Conservation (phyloP, 2,888 invertebrate species). For the Lasioglossum oenotherae region DNA sequence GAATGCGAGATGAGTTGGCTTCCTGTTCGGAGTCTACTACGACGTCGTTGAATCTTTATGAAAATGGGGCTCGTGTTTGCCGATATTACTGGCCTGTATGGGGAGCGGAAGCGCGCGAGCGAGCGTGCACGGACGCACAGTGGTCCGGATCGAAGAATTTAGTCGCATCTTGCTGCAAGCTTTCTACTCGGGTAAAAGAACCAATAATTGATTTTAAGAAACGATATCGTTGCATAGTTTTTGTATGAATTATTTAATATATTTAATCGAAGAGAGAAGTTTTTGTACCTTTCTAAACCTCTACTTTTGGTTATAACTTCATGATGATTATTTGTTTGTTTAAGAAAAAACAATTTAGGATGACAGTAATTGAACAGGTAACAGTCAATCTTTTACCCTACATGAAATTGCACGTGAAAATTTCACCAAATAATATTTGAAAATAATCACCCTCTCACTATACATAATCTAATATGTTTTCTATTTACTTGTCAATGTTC, state of each 20-base stretch:
- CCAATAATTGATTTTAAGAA: too few relatives aligned
- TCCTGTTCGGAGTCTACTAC: constrained; percentile 35
- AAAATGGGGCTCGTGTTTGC: constrained; percentile 62
- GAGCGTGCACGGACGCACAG: background rate
- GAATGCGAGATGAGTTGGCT: constrained; percentile 62
- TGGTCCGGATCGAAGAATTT: background rate
- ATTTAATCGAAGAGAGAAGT: too few relatives aligned
- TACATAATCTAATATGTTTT: too few relatives aligned
- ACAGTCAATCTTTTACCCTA: background rate
- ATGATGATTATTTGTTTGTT: too few relatives aligned
- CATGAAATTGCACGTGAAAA: background rate
- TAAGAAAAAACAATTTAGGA: too few relatives aligned
- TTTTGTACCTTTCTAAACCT: too few relatives aligned
- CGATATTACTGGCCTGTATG: constrained; percentile 48
- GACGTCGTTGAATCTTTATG: constrained; percentile 67
- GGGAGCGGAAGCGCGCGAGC: constrained; percentile 17
- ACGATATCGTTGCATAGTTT: too few relatives aligned
- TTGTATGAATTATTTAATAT: too few relatives aligned
- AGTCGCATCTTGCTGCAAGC: background rate
- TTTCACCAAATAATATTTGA: background rate
- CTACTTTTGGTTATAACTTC: too few relatives aligned
- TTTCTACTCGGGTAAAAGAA: background rate
- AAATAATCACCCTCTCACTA: too few relatives aligned
- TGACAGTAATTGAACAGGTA: too few relatives aligned
- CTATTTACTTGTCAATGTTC: too few relatives aligned